phyloP scores from a whole-genome alignment of 2,113 vertebrate species.

The Eonycteris spelaea region DNA sequence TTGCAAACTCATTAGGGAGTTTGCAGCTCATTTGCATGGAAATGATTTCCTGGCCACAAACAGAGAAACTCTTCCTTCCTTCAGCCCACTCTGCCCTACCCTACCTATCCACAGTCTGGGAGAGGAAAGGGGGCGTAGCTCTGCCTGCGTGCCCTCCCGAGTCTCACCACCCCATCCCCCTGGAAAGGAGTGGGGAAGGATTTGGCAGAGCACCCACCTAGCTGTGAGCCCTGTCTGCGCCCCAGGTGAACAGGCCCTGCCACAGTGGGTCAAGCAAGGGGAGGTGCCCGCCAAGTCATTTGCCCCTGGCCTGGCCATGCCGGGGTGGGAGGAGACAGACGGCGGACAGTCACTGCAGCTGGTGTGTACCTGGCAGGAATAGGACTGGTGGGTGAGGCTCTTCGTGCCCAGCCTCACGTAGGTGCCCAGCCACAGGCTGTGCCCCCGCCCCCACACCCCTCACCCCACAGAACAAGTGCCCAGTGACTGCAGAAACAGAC shows the following conservation, averaged over 20 bases:
- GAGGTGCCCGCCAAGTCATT: constrained; percentile 45
- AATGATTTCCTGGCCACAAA: constrained; percentile 69
- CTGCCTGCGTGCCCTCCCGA: background rate
- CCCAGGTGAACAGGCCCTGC: constrained; percentile 57
- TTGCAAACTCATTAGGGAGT: constrained; percentile 76
- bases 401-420: constrained; percentile 72
- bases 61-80: background rate
- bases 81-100: background rate
- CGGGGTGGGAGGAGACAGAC: constrained; percentile 35
- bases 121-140: background rate
- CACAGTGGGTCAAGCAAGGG: background rate
- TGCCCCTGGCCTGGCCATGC: constrained; percentile 35
- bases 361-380: constrained; percentile 55
- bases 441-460: constrained; percentile 61
- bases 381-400: constrained; percentile 55
- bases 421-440: constrained; percentile 47
- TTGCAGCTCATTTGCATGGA: constrained; percentile 77
- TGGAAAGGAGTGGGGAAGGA: background rate
- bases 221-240: background rate
- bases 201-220: background rate
- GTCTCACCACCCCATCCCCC: background rate
- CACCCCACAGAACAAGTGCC: constrained; percentile 63
- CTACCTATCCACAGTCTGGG: background rate
- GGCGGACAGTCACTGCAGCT: constrained; percentile 33
- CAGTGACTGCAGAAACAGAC: constrained; percentile 68